Evolutionary conservation across 2,888 invertebrate species (phyloP), one percentile per base, ranked within the genome.

Genomic region (Nesidiocoris tenuis): DNA sequence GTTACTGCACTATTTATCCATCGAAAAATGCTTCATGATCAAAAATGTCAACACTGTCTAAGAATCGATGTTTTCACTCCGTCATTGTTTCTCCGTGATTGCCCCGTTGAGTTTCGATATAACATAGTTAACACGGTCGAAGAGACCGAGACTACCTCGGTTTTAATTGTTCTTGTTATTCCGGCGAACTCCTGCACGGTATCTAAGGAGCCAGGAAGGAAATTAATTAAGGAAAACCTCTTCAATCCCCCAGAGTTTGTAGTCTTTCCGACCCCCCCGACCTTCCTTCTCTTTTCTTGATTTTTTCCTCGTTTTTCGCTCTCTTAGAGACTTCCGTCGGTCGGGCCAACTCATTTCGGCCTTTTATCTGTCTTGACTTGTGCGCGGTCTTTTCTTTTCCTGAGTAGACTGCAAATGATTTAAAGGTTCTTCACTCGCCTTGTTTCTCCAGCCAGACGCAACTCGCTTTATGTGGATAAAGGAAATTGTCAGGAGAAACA

Each of bases 221-320:
- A 64, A 65, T 65, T 65, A 65, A 65, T 65, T 65, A 39, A 65
- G 65, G 25, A 65, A 65, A 65, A 65, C 39, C 65, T 19, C 39
- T 39, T 3, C 65, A 39, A 39, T 39, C 54, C 65, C 39, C 2
- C 12, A 12, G 16, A 3, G 25, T 25, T 39, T 39, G 39, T 39
- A 39, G 39, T 39, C 39, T 7, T 12, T 39, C 39, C 25, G n/a
- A 3, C n/a, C 25, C 12, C 12, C 25, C 21, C 12, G 3, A 18
- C 65, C 39, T 23, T n/a, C 16, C 61, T 61, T 61, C 61, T 18
- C 61, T 61, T 18, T 12, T 39, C 21, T 22, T 3, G 24, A 2
- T 24, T 17, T 18, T n/a, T 7, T 39, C 25, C 65, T 24, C n/a
- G 16, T 24, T 18, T 25, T 19, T 39, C 19, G 65, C 65, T 39